phyloP scores from a whole-genome alignment of 2,113 vertebrate species.

The Colossoma macropomum region DNA sequence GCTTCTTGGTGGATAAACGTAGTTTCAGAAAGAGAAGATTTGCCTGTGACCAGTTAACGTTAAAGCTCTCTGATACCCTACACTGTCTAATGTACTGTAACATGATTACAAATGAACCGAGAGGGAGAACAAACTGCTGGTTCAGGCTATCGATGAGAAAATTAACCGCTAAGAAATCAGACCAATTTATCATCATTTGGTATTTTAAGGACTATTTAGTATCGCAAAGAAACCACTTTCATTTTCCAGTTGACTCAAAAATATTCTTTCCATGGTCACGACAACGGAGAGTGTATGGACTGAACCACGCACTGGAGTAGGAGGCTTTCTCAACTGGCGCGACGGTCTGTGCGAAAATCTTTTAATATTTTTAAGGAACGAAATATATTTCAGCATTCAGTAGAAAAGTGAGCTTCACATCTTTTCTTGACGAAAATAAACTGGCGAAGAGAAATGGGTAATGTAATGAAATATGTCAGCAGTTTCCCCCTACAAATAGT shows the following conservation, averaged over 20 bases:
- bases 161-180: too few relatives aligned
- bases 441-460: not conserved
- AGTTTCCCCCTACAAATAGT: slow-evolving; percentile 32
- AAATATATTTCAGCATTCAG: not conserved
- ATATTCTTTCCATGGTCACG: not conserved
- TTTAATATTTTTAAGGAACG: not conserved
- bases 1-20: too few relatives aligned
- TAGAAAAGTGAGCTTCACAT: too few relatives aligned
- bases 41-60: too few relatives aligned
- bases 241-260: not conserved
- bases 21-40: too few relatives aligned
- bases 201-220: not conserved
- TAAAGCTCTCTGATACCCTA: too few relatives aligned
- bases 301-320: not conserved
- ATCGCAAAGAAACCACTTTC: not conserved
- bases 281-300: slow-evolving; percentile 20
- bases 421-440: not conserved
- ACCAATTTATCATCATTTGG: too few relatives aligned
- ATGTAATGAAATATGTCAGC: not conserved
- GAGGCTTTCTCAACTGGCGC: not conserved
- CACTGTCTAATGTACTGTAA: too few relatives aligned
- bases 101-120: too few relatives aligned
- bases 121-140: too few relatives aligned
- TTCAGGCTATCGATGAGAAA: too few relatives aligned
- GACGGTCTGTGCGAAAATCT: not conserved